These are phyloP conservation scores for Gymnoscopelus braueri DNA, from an alignment of 2,797 vertebrate genomes.

Conservation along the genomic window DNA sequence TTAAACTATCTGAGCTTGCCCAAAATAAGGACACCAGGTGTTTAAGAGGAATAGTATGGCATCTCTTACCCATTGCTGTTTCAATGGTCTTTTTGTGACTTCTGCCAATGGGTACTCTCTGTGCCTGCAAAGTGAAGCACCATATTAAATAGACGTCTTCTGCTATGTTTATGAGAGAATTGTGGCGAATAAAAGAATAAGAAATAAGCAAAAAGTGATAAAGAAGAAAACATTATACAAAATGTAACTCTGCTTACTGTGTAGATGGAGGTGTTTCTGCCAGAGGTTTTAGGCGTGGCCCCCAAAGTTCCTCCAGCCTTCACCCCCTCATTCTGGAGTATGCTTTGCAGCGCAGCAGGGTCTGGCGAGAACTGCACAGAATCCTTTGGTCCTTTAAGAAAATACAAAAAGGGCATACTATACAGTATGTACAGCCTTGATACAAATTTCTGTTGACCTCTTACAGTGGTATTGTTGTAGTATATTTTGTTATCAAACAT, in stretches of 20 bases:
- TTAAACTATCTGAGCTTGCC: no score
- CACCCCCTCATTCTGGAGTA: slow-evolving; percentile 71
- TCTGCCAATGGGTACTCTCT: slow-evolving; percentile 78
- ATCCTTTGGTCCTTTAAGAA: slow-evolving; percentile 45
- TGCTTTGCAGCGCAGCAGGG: slow-evolving; percentile 60
- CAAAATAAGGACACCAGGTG: no score
- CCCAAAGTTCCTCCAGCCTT: slow-evolving; percentile 38
- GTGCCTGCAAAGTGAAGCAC: slow-evolving; percentile 66
- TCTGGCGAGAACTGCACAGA: slow-evolving; percentile 69
- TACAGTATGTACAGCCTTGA: not conserved
- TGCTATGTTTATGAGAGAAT: not conserved
- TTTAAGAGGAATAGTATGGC: not conserved
- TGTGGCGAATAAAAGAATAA: not conserved
- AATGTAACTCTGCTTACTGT: slow-evolving; percentile 53
- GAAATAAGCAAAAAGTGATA: not conserved
- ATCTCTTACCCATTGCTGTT: slow-evolving; percentile 58
- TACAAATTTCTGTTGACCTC: no score
- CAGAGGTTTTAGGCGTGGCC: slow-evolving; percentile 43
- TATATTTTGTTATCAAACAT: no score
- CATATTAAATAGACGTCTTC: slow-evolving; percentile 1
- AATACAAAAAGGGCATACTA: not conserved
- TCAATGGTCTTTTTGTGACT: slow-evolving; percentile 33
- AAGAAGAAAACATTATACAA: not conserved
- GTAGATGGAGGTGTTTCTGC: slow-evolving; percentile 74
- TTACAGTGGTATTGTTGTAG: no score